Percentiles rank a stretch among this genome's conserved stretches.
These are phyloP conservation scores for Empidonax traillii DNA, from an alignment of 2,113 vertebrate genomes.

Conservation along the genomic window DNA sequence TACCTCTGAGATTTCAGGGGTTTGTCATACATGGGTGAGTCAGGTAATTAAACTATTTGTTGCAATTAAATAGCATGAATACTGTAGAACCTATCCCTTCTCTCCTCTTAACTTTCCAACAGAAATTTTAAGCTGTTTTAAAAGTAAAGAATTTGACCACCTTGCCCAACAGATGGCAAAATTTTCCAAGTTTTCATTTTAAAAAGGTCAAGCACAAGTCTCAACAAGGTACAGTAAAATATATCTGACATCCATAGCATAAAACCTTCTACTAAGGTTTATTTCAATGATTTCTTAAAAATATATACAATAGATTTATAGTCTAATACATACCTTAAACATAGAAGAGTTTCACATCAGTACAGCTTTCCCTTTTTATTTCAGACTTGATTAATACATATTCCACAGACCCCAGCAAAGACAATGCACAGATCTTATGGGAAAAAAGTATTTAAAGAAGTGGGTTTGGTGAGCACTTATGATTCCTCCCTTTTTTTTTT, in stretches of 20 bases:
- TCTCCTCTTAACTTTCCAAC: neutral
- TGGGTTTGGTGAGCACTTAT: neutral
- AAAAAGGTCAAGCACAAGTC: neutral
- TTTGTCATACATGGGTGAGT: neutral
- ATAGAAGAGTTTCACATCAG: neutral
- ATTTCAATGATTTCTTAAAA: neutral
- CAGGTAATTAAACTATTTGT: constrained; percentile 44
- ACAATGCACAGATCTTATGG: neutral
- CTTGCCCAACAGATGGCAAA: neutral
- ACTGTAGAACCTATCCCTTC: neutral
- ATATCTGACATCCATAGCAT: neutral
- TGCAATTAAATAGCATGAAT: constrained; percentile 25
- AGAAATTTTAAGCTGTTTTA: neutral
- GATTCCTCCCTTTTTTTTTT: neutral
- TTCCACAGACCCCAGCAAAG: neutral
- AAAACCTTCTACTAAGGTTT: neutral
- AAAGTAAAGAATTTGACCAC: neutral
- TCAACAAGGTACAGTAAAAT: neutral
- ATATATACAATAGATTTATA: neutral
- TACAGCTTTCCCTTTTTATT: neutral
- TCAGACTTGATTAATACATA: neutral
- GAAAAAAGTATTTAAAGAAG: neutral
- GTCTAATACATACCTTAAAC: neutral
- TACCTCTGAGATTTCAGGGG: neutral
- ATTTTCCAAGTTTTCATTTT: neutral